Evolutionary conservation across 2,113 vertebrate genomes (phyloP).

Genomic region (Erpornis zantholeuca): DNA sequence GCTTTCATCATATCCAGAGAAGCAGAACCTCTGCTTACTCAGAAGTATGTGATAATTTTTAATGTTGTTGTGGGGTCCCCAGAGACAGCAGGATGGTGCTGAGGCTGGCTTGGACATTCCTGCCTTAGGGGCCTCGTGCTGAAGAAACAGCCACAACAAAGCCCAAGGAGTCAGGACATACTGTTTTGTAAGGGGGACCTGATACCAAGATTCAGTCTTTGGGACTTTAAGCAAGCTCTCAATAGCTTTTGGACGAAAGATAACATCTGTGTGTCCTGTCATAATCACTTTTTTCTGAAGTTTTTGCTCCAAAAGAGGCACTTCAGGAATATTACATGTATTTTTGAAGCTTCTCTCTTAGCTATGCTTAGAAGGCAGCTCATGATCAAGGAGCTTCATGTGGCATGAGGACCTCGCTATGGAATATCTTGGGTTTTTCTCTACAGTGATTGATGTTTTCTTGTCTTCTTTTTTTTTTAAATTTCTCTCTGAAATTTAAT

Average conservation of each 20-base stretch:
- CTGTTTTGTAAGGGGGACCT: background rate
- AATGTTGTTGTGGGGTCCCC: background rate
- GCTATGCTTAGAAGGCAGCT: background rate
- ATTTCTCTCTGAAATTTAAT: background rate
- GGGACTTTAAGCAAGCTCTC: background rate
- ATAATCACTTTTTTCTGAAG: background rate
- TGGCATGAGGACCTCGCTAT: background rate
- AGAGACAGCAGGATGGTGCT: background rate
- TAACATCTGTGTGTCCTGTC: accelerated
- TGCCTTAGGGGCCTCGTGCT: accelerated
- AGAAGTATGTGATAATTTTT: background rate
- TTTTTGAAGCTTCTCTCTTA: background rate
- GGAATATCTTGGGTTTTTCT: background rate
- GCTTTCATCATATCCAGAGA: background rate
- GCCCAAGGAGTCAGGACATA: accelerated
- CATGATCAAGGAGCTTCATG: background rate
- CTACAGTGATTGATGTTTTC: background rate
- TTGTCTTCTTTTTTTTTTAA: background rate
- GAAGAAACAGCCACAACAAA: background rate
- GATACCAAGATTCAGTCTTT: background rate
- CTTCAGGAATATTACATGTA: background rate
- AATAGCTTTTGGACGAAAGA: background rate
- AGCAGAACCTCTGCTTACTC: background rate
- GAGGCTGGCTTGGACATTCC: background rate
- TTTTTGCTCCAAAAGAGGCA: background rate